Conservation (phyloP, 2,888 invertebrate species). For the Harpalus rubripes region DNA sequence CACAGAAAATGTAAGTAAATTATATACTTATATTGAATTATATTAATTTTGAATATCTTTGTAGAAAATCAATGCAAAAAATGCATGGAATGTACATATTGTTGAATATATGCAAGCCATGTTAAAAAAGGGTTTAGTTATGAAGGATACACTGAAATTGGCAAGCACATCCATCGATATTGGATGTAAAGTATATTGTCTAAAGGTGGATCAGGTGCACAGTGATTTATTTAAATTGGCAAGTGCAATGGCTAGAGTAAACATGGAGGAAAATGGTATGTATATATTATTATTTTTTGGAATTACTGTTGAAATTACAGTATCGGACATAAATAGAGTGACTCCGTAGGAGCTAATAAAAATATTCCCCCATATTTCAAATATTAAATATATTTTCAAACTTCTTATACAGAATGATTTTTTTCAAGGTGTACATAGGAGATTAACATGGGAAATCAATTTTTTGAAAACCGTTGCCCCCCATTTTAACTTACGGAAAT, state of each 20-base stretch:
- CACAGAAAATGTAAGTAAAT: constrained; percentile 85
- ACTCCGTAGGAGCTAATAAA: no score
- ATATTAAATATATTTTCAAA: no score
- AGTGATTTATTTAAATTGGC: constrained; percentile 89
- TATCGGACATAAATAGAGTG: no score
- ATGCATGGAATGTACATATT: constrained; percentile 92
- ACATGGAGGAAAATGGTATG: constrained; percentile 35
- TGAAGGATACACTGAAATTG: constrained; percentile 86
- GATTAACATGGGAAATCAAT: no score
- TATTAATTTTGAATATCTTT: constrained; percentile 70
- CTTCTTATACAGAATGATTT: no score
- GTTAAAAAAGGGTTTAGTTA: constrained; percentile 83
- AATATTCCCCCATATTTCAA: no score
- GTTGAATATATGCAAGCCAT: constrained; percentile 92
- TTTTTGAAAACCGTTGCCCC: no score
- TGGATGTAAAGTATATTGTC: constrained; percentile 92
- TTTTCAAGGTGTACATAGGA: no score
- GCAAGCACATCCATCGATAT: constrained; percentile 93
- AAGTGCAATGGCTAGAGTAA: constrained; percentile 79
- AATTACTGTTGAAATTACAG: no score
- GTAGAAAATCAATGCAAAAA: constrained; percentile 92
- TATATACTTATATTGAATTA: constrained; percentile 18
- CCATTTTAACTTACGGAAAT: no score
- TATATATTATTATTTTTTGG: neutral
- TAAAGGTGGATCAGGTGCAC: constrained; percentile 92